These are phyloP conservation scores for Eupithecia vulgata DNA, from an alignment of 2,888 invertebrate genomes.

Conservation along the genomic window DNA sequence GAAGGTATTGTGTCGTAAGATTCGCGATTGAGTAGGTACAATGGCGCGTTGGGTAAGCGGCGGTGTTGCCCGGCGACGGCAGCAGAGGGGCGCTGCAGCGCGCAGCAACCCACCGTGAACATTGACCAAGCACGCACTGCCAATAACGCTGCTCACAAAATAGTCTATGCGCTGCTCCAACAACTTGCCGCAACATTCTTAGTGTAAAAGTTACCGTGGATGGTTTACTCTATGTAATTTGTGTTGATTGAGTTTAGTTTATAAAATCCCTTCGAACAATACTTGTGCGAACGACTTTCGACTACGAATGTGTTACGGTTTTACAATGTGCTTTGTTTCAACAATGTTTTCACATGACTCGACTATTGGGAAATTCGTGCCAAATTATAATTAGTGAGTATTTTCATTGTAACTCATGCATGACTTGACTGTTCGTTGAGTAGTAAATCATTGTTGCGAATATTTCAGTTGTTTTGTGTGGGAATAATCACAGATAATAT, in stretches of 20 bases:
- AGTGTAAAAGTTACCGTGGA: constrained; percentile 83
- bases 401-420: constrained; percentile 24
- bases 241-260: constrained; percentile 76
- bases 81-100: constrained; percentile 61
- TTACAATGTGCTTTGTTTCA: constrained; percentile 61
- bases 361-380: constrained; percentile 63
- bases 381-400: constrained; percentile 73
- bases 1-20: constrained; percentile 55
- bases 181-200: constrained; percentile 83
- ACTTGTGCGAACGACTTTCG: constrained; percentile 71
- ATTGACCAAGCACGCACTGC: constrained; percentile 75
- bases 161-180: constrained; percentile 68
- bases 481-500: constrained; percentile 1
- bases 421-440: constrained; percentile 19
- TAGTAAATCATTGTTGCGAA: constrained; percentile 24
- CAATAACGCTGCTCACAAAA: constrained; percentile 56
- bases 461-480: constrained; percentile 8
- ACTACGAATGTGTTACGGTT: constrained; percentile 61
- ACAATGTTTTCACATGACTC: constrained; percentile 57
- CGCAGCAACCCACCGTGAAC: constrained; percentile 71
- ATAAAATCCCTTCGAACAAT: constrained; percentile 56
- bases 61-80: constrained; percentile 49
- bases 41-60: constrained; percentile 47
- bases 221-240: constrained; percentile 83
- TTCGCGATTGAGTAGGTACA: constrained; percentile 48